Evolutionary conservation across 2,888 invertebrate genomes (phyloP).

Genomic region (Fragum whitleyi): DNA sequence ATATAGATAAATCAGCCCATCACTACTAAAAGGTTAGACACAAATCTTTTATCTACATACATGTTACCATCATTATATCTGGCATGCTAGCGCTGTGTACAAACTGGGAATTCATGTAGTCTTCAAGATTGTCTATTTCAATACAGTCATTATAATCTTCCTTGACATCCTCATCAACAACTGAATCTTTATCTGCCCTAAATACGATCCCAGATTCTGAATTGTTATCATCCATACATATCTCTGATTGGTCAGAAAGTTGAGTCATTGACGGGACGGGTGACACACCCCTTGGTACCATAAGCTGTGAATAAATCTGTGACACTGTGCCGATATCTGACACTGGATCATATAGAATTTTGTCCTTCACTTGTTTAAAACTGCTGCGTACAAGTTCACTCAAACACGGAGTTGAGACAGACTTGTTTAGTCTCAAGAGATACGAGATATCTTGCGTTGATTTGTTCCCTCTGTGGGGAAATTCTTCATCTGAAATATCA

Average conservation of each 20-base stretch:
- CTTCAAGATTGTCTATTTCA: not conserved
- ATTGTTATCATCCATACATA: not conserved
- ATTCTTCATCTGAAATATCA: slow-evolving; percentile 15
- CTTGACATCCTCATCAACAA: not conserved
- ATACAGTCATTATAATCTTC: not conserved
- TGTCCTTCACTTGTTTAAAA: slow-evolving; percentile 34
- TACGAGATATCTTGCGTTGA: slow-evolving; percentile 3
- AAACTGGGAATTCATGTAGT: not conserved
- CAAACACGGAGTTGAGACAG: slow-evolving; percentile 72
- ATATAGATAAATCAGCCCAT: too few species aligned
- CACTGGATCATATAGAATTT: slow-evolving; percentile 35
- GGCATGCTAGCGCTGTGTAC: slow-evolving; percentile 22
- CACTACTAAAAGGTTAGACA: too few species aligned
- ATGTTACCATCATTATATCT: slow-evolving; percentile 19
- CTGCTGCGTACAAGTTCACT: slow-evolving; percentile 69
- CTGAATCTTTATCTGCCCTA: not conserved
- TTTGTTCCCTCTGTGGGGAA: not conserved
- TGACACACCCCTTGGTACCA: slow-evolving; percentile 44
- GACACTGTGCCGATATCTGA: slow-evolving; percentile 43
- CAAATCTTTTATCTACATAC: slow-evolving; percentile 12
- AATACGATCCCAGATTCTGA: slow-evolving; percentile 60
- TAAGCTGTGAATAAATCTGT: slow-evolving; percentile 44
- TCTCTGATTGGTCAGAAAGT: not conserved
- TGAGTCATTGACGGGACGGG: slow-evolving; percentile 22
- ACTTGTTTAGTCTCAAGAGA: slow-evolving; percentile 32